Evolutionary conservation across 2,888 invertebrate genomes (phyloP).

Genomic region (Parnassius glacialis): DNA sequence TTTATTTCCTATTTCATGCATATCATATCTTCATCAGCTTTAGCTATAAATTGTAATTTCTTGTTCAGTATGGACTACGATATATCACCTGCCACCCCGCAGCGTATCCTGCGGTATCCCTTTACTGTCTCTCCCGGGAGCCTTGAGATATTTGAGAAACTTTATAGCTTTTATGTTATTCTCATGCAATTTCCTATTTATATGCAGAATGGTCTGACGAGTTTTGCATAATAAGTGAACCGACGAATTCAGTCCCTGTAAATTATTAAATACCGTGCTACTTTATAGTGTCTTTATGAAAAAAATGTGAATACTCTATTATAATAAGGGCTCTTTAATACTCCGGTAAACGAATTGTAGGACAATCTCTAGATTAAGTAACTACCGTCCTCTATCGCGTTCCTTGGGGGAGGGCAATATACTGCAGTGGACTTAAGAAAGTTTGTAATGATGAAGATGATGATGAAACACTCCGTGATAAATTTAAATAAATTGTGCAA

Average conservation of each 20-base stretch:
- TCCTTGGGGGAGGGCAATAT: no score
- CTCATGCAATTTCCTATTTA: slow-evolving; percentile 32
- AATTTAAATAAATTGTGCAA: no score
- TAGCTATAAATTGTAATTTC: slow-evolving; percentile 17
- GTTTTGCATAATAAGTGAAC: slow-evolving; percentile 5
- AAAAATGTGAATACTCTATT: no score
- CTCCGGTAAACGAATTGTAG: no score
- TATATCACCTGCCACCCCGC: slow-evolving; percentile 30
- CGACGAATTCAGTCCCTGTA: not conserved
- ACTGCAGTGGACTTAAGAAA: no score
- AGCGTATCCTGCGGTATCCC: slow-evolving; percentile 30
- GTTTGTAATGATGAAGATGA: no score
- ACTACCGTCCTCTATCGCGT: no score
- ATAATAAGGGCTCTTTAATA: no score
- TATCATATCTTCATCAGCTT: slow-evolving; percentile 14
- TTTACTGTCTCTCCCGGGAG: slow-evolving; percentile 34
- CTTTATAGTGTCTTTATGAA: not conserved
- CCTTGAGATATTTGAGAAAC: slow-evolving; percentile 33
- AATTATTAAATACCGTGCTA: not conserved
- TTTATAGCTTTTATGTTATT: slow-evolving; percentile 36
- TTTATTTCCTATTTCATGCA: not conserved
- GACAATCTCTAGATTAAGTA: no score
- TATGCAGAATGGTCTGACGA: slow-evolving; percentile 14
- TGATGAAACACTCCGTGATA: no score
- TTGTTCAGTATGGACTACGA: slow-evolving; percentile 7